A percentile compares a stretch with the other conserved stretches of the same genome.
Evolutionary conservation across 2,888 invertebrate genomes (phyloP).

Genomic region (Dexiosoma caninum): DNA sequence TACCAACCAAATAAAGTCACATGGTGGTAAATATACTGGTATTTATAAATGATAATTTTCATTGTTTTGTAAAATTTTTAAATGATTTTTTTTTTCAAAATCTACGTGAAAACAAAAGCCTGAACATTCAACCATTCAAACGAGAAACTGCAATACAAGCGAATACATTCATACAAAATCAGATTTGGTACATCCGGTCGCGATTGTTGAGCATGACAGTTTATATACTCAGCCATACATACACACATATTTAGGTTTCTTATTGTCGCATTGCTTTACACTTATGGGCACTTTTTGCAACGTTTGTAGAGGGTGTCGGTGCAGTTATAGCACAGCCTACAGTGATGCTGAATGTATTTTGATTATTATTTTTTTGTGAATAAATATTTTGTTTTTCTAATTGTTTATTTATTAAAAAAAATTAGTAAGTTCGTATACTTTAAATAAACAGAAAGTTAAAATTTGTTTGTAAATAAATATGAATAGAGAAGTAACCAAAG

Average conservation of each 20-base stretch:
- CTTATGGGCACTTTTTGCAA: constrained; percentile 51
- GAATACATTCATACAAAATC: constrained; percentile 69
- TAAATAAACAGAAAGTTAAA: too few relatives aligned
- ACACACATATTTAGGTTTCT: constrained; percentile 52
- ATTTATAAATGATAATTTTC: not conserved
- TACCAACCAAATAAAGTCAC: not conserved
- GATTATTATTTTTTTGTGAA: not conserved
- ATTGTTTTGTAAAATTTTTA: not conserved
- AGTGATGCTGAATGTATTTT: not conserved
- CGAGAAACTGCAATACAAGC: constrained; percentile 30
- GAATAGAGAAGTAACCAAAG: too few relatives aligned
- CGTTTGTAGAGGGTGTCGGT: constrained; percentile 29
- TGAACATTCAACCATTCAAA: not conserved
- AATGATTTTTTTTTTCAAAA: constrained; percentile 6
- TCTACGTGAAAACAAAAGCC: not conserved
- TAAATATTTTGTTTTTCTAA: too few relatives aligned
- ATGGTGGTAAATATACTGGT: not conserved
- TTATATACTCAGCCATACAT: too few relatives aligned
- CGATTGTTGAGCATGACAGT: constrained; percentile 68
- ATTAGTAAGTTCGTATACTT: too few relatives aligned
- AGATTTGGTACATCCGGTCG: constrained; percentile 78
- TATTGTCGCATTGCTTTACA: constrained; percentile 71
- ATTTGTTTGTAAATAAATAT: too few relatives aligned
- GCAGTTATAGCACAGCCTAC: not conserved
- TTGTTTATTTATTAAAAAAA: too few relatives aligned